Base-by-base conservation (phyloP, 2,113 vertebrate genomes). In the Oncorhynchus nerka region DNA sequence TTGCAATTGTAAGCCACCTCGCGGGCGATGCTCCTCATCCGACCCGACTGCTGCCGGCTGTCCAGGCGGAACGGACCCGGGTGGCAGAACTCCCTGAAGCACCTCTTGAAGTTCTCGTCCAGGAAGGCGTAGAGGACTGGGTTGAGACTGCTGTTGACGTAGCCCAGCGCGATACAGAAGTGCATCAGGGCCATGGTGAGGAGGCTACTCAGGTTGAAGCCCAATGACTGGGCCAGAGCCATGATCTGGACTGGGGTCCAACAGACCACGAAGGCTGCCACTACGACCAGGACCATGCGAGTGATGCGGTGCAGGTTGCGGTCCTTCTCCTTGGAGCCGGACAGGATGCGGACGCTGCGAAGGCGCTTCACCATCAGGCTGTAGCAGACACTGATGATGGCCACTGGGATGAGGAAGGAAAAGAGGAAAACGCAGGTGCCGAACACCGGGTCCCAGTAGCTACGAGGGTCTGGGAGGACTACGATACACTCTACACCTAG, bases 71-170 rank as follows among this genome's bases (percentile, higher is more conserved):
- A 97, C 62, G 93, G 11, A 0, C 94, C 93, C 0, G 97, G 93
- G 69, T 97, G 95, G 90, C 98, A 99, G 93, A 99, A 98, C 88
- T 96, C 97, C 3, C 97, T 94, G 90, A 99, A 99, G 90, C 97
- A 99, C 0, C 97, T 95, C 89, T 99, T 99, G 91, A 99, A 99
- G 90, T 99, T 99, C 92, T 99, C 98, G 0, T 99, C 98, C 75
- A 99, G 83, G 88, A 99, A 99, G 76, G 98, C 98, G 0, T 99
- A 99, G 75, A 99, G 96, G 2, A 99, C 93, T 0, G 98, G 98
- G 82, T 99, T 99, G 48, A 99, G 89, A 91, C 98, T 97, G 90
- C 98, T 99, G 94, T 99, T 99, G 90, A 97, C 94, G 0, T 99
- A 99, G 0, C 97, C 96, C 45, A 99, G 93, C 0, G 96, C 98